A percentile compares a stretch with the other conserved stretches of the same genome.
Evolutionary conservation across 2,113 vertebrate genomes (phyloP).

Genomic region (Nymphicus hollandicus): DNA sequence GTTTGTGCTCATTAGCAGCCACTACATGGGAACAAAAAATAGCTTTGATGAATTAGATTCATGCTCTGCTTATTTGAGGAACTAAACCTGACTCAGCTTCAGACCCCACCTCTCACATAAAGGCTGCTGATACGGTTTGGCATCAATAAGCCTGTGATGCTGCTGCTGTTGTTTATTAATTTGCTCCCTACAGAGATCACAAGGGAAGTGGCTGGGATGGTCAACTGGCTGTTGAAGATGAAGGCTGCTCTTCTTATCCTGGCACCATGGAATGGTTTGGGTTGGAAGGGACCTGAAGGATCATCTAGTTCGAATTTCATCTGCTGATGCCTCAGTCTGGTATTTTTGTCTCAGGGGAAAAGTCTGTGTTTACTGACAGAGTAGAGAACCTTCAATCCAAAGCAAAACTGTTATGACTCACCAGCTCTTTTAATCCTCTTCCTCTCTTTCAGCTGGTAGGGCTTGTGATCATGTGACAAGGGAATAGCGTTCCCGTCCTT

Average conservation of each 20-base stretch:
- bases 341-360: not conserved
- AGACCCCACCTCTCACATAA: not conserved
- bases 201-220: not conserved
- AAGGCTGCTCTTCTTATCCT: not conserved
- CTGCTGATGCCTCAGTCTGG: not conserved
- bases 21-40: not conserved
- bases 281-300: not conserved
- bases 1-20: not conserved
- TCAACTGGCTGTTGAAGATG: not conserved
- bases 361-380: not conserved
- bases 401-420: slow-evolving; percentile 47
- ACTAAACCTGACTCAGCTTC: not conserved
- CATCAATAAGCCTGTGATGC: not conserved
- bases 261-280: not conserved
- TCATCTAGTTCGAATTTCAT: not conserved
- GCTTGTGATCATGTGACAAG: slow-evolving; percentile 97
- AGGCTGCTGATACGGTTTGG: not conserved
- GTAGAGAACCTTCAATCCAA: not conserved
- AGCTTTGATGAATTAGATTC: not conserved
- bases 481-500: slow-evolving; percentile 94
- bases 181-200: not conserved
- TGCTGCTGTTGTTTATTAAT: not conserved
- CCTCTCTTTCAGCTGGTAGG: slow-evolving; percentile 96
- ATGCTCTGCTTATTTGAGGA: not conserved
- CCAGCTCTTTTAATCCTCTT: slow-evolving; percentile 98